Evolutionary conservation across 2,888 invertebrate genomes (phyloP).

Genomic region (Timema podura): DNA sequence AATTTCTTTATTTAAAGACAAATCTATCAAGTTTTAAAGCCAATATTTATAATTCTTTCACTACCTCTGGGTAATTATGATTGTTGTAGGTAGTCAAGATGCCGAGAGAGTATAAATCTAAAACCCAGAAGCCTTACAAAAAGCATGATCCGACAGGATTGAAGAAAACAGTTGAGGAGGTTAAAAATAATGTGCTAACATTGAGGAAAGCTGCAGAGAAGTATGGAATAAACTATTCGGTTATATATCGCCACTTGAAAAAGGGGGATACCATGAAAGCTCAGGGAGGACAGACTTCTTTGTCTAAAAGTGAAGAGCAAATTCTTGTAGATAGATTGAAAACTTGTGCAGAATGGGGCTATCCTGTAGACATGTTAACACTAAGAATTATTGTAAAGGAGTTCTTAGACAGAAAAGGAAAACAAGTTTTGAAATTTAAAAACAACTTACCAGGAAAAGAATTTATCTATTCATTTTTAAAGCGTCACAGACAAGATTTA

Average conservation of each 20-base stretch:
- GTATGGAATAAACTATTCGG: constrained; percentile 3
- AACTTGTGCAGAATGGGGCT: constrained; percentile 5
- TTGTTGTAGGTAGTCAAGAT: constrained; percentile 9
- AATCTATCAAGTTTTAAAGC: not conserved
- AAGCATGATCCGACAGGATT: not conserved
- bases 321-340: constrained; percentile 9
- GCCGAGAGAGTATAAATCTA: not conserved
- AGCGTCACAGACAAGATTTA: constrained; percentile 1
- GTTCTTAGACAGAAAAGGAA: constrained; percentile 4
- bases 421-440: constrained; percentile 1
- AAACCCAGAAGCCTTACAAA: not conserved
- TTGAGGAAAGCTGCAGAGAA: constrained; percentile 2
- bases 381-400: constrained; percentile 6
- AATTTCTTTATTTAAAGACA: not conserved
- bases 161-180: constrained; percentile 7
- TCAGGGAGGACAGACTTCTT: constrained; percentile 6
- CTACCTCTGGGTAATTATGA: not conserved
- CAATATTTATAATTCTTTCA: no score
- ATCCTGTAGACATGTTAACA: constrained; percentile 13
- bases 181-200: not conserved
- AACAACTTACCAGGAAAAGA: constrained; percentile 16
- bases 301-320: constrained; percentile 3
- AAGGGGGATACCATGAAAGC: constrained; percentile 6
- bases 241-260: constrained; percentile 4
- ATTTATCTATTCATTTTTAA: constrained; percentile 11